Evolutionary conservation across 2,113 vertebrate genomes (phyloP).

Genomic region (Xiphorhynchus elegans): DNA sequence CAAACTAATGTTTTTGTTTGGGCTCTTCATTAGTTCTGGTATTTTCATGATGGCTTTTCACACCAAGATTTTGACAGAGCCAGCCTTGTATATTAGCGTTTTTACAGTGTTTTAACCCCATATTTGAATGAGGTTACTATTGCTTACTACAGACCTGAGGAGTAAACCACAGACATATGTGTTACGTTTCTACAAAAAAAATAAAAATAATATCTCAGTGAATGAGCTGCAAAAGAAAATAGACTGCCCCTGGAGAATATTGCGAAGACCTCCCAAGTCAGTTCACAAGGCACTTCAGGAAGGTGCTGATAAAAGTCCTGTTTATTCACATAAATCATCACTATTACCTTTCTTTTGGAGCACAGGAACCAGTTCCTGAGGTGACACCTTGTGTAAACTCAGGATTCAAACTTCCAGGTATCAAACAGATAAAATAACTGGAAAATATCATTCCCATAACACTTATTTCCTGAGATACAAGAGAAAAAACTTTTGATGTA

Average conservation of each 20-base stretch:
- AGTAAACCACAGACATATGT: not conserved
- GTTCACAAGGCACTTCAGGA: not conserved
- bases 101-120: not conserved
- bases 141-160: not conserved
- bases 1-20: not conserved
- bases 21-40: not conserved
- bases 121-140: not conserved
- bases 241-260: not conserved
- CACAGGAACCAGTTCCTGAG: not conserved
- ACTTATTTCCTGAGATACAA: not conserved
- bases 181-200: not conserved
- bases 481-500: not conserved
- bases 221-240: not conserved
- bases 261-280: not conserved
- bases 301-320: not conserved
- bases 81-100: fast-evolving
- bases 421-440: not conserved
- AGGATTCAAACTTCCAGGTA: not conserved
- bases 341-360: not conserved
- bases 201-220: not conserved
- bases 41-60: not conserved
- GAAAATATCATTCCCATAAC: not conserved
- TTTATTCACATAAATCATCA: not conserved
- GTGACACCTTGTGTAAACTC: not conserved
- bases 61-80: not conserved